These are phyloP conservation scores for Phrynosoma platyrhinos DNA, from an alignment of 2,113 vertebrate genomes.

Conservation along the genomic window DNA sequence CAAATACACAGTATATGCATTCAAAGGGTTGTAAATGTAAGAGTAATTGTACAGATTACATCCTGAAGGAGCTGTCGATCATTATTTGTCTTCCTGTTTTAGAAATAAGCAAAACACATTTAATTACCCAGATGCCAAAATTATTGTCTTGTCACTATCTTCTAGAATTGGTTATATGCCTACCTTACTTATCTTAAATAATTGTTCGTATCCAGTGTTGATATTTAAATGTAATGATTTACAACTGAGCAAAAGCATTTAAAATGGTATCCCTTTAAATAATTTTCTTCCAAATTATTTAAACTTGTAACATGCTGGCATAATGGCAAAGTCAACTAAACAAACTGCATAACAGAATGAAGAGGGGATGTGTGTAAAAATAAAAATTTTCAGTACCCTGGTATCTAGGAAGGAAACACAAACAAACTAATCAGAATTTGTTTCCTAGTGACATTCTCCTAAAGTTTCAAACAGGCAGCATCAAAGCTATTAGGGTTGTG, in stretches of 20 bases:
- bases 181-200: slow-evolving; percentile 60
- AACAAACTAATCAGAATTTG: slow-evolving; percentile 77
- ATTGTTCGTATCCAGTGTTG: slow-evolving; percentile 61
- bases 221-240: slow-evolving; percentile 69
- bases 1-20: slow-evolving; percentile 32
- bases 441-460: slow-evolving; percentile 64
- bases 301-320: slow-evolving; percentile 77
- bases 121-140: slow-evolving; percentile 70
- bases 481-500: slow-evolving; percentile 65
- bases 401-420: slow-evolving; percentile 76
- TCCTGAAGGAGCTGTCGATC: slow-evolving; percentile 52
- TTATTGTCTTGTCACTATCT: not conserved
- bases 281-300: slow-evolving; percentile 83
- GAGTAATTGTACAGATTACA: slow-evolving; percentile 47
- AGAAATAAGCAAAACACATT: slow-evolving; percentile 64
- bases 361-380: slow-evolving; percentile 78
- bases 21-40: slow-evolving; percentile 45
- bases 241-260: slow-evolving; percentile 72
- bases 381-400: slow-evolving; percentile 66
- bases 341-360: slow-evolving; percentile 85
- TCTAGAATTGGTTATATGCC: slow-evolving; percentile 47
- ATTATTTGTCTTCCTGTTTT: not conserved
- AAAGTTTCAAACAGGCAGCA: slow-evolving; percentile 63
- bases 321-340: slow-evolving; percentile 84
- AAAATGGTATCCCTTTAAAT: slow-evolving; percentile 77